Base-by-base conservation (phyloP, 2,797 vertebrate genomes). In the Vultur gryphus region DNA sequence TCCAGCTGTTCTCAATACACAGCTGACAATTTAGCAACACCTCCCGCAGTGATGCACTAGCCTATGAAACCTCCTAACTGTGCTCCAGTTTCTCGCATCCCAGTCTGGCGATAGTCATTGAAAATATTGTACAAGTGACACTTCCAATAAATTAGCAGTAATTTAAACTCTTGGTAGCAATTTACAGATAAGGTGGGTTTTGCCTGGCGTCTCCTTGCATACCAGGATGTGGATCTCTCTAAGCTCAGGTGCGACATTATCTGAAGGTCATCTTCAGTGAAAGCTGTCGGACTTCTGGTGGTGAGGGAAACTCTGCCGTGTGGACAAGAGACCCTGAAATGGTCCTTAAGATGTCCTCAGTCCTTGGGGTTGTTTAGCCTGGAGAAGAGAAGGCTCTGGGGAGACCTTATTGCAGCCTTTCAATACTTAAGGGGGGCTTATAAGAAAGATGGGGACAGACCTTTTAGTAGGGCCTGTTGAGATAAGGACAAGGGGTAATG, bases 21-120 rank as follows among this genome's bases (percentile, higher is more conserved):
- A 90, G 70, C 65, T 93, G 91, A 96, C 77, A 90, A 86, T 85
- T 87, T 29, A 79, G 85, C 71, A 78, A 23, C 72, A 82, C 43
- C 23, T 26, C n/a, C 85, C 33, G 19, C 1, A 3, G 69, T 65
- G 83, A 87, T 80, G 67, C 89, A 87, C 64, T 35, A 70, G 57
- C 67, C 94, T 93, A 55, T 72, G 92, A 94, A 92, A 70, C 59
- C 62, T 84, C 51, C 91, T 59, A 76, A 15, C 70, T 25, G 37
- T 82, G 85, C 73, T 89, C 76, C 70, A 49, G 26, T 35, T 89
- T 85, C 77, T 93, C 5, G 1, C 80, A 85, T 88, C 69, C 66
- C 70, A 67, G 64, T 13, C 71, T 81, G 92, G n/a, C 8, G n/a
- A 26, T 19, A 80, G 88, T 57, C 59, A 33, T 3, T 43, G 71